Percentiles rank a stretch among this genome's conserved stretches.
phyloP scores from a whole-genome alignment of 1,140 invertebrate species.

The Lycorma delicatula region DNA sequence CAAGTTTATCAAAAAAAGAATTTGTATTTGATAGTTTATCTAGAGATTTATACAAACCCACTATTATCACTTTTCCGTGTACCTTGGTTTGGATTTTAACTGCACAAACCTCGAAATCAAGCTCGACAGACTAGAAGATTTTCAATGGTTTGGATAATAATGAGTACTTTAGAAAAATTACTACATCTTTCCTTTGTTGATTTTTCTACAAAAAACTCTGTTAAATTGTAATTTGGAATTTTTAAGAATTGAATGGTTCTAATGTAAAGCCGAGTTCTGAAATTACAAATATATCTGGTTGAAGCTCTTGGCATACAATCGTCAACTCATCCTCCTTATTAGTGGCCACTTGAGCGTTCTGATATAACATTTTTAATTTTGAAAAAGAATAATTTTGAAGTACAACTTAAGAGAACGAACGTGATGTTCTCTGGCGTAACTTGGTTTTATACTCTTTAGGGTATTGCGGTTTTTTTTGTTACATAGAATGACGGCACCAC shows the following conservation, averaged over 20 bases:
- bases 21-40: neutral
- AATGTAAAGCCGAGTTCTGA: neutral
- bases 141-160: neutral
- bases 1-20: neutral
- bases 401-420: no score
- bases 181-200: neutral
- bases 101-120: neutral
- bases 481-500: no score
- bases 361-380: no score
- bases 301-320: neutral
- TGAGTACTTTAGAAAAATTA: neutral
- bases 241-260: neutral
- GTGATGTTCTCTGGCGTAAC: no score
- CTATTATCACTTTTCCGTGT: neutral
- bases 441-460: no score
- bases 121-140: neutral
- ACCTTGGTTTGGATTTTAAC: neutral
- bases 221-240: neutral
- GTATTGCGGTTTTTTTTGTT: no score
- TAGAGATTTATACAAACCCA: neutral
- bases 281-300: neutral
- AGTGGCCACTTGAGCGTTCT: conserved; percentile 1
- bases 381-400: no score
- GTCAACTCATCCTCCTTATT: neutral
- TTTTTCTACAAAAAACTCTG: neutral